phyloP scores from a whole-genome alignment of 2,113 vertebrate species.

The Isurus oxyrinchus region DNA sequence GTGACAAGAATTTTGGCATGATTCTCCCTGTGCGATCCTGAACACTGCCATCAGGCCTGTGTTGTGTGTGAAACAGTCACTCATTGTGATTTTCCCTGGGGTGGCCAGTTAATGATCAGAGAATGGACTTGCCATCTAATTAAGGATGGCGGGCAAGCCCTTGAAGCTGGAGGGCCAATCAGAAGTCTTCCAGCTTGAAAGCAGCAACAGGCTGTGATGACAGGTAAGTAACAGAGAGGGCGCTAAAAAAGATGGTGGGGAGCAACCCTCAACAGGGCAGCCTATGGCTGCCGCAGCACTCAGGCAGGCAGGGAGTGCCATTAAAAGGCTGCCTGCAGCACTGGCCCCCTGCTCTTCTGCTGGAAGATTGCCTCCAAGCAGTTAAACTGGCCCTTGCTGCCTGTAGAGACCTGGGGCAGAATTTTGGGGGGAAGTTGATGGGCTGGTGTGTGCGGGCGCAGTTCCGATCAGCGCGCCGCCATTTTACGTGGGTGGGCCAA shows the following conservation, averaged over 20 bases:
- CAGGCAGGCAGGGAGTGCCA: too few species aligned
- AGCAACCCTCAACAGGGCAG: background rate
- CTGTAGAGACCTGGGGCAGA: background rate
- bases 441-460: too few species aligned
- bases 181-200: too few species aligned
- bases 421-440: too few species aligned
- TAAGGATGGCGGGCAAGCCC: background rate
- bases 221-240: background rate
- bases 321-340: background rate
- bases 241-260: too few species aligned
- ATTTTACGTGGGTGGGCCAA: too few species aligned
- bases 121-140: background rate
- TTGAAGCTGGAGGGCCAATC: background rate
- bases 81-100: background rate
- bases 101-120: background rate
- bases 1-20: background rate
- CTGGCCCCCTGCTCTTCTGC: too few species aligned
- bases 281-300: background rate
- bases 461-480: too few species aligned
- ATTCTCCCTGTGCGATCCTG: background rate
- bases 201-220: too few species aligned
- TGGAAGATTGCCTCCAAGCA: too few species aligned
- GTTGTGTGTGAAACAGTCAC: background rate
- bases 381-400: background rate
- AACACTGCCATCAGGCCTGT: background rate